Conservation (phyloP, 2,888 invertebrate genomes). For the Lordiphosa fenestrarum region DNA sequence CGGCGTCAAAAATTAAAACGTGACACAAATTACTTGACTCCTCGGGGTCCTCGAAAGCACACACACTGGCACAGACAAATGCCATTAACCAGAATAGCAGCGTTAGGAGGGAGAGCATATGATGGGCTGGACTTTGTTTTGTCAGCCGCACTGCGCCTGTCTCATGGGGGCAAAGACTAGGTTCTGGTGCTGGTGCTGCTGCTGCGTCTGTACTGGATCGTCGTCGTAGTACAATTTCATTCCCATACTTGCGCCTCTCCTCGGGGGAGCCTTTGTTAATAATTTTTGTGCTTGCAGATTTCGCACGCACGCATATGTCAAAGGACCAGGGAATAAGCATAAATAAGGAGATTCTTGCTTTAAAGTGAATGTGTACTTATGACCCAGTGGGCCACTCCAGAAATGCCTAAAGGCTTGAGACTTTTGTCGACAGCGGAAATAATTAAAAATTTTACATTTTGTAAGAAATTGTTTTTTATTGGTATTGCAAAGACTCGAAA, state of each 20-base stretch:
- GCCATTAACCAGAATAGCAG: conserved; percentile 49
- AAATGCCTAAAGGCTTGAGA: no score
- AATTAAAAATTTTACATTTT: no score
- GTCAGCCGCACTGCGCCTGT: conserved; percentile 60
- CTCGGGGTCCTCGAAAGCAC: conserved; percentile 23
- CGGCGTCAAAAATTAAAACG: conserved; percentile 66
- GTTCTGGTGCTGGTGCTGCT: conserved; percentile 10
- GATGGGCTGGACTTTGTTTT: conserved; percentile 17
- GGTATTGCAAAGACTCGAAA: no score
- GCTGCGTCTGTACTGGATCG: conserved; percentile 17
- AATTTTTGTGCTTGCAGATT: conserved; percentile 60
- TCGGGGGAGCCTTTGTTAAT: conserved; percentile 60
- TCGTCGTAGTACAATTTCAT: conserved; percentile 10
- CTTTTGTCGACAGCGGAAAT: no score
- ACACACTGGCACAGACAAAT: conserved; percentile 26
- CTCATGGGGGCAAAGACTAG: conserved; percentile 40
- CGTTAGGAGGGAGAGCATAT: conserved; percentile 12
- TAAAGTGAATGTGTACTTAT: no score
- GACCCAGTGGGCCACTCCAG: no score
- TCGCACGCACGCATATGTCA: conserved; percentile 62
- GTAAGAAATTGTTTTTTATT: no score
- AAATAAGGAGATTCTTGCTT: no score
- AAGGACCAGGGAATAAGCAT: conserved; percentile 5
- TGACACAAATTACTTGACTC: conserved; percentile 66
- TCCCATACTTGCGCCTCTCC: conserved; percentile 33